Conservation (phyloP, 2,113 vertebrate species). For the Piliocolobus tephrosceles region DNA sequence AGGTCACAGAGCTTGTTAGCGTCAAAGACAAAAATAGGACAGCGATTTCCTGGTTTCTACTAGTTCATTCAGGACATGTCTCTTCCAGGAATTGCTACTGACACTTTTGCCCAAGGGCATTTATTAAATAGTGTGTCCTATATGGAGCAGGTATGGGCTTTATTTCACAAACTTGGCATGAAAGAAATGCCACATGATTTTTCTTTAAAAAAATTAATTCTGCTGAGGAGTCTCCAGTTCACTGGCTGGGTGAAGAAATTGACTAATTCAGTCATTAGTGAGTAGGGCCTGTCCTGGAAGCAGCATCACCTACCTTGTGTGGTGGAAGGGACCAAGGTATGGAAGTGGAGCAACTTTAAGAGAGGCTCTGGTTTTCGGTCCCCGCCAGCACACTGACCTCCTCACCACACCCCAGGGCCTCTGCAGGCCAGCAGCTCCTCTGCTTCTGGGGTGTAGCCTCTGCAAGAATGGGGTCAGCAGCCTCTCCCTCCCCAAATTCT, state of each 20-base stretch:
- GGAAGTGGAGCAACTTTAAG: fast-evolving
- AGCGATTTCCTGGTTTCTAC: background rate
- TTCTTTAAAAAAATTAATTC: background rate
- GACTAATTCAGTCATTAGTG: background rate
- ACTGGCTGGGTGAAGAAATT: background rate
- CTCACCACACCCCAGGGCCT: background rate
- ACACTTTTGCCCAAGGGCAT: background rate
- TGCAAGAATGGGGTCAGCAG: background rate
- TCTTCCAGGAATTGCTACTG: background rate
- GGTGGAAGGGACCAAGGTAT: background rate
- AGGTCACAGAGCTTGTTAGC: background rate
- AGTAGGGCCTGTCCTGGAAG: background rate
- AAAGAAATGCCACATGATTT: background rate
- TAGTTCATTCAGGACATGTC: background rate
- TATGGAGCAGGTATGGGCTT: background rate
- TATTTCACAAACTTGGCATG: background rate
- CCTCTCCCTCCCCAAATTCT: background rate
- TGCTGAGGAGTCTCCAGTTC: background rate
- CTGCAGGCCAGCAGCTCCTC: background rate
- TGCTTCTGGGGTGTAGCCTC: background rate
- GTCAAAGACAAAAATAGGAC: background rate
- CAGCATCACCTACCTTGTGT: background rate
- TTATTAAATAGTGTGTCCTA: background rate
- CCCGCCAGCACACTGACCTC: background rate
- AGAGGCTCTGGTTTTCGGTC: background rate